Evolutionary conservation across 2,888 invertebrate species (phyloP).

Genomic region (Pristionchus mayeri): DNA sequence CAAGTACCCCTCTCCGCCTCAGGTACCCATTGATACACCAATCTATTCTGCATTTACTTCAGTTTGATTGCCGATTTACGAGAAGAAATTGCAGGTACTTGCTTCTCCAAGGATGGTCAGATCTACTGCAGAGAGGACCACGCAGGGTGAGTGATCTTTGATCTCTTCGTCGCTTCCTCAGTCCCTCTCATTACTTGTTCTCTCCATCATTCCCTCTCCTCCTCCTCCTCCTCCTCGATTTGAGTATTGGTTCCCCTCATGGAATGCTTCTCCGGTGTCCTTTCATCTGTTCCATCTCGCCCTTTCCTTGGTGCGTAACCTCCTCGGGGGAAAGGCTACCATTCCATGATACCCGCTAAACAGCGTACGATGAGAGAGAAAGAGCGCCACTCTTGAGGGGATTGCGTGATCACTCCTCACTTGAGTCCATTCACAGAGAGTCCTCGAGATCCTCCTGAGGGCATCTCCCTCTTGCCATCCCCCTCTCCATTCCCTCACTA

Average conservation of each 20-base stretch:
- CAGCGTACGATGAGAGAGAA: not conserved
- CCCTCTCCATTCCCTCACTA: not conserved
- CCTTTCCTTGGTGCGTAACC: constrained; percentile 35
- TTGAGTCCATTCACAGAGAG: not conserved
- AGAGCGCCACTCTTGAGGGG: not conserved
- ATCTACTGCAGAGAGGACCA: constrained; percentile 74
- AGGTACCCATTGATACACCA: not conserved
- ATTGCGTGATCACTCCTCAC: constrained; percentile 24
- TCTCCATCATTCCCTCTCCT: not conserved
- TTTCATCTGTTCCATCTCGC: not conserved
- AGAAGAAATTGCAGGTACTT: constrained; percentile 54
- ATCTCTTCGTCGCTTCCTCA: not conserved
- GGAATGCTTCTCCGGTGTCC: not conserved
- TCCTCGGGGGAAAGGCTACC: not conserved
- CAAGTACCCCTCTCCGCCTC: constrained; percentile 58
- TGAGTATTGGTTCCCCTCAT: not conserved
- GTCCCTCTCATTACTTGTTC: not conserved
- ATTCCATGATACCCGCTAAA: constrained; percentile 22
- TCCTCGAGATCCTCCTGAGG: not conserved
- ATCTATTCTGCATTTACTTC: not conserved
- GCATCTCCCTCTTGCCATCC: not conserved
- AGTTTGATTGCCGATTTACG: not conserved
- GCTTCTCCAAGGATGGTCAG: constrained; percentile 69
- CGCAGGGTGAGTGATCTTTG: constrained; percentile 59
- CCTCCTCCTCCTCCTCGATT: not conserved